phyloP scores from a whole-genome alignment of 2,888 invertebrate genomes.

The Eilema sororculum region DNA sequence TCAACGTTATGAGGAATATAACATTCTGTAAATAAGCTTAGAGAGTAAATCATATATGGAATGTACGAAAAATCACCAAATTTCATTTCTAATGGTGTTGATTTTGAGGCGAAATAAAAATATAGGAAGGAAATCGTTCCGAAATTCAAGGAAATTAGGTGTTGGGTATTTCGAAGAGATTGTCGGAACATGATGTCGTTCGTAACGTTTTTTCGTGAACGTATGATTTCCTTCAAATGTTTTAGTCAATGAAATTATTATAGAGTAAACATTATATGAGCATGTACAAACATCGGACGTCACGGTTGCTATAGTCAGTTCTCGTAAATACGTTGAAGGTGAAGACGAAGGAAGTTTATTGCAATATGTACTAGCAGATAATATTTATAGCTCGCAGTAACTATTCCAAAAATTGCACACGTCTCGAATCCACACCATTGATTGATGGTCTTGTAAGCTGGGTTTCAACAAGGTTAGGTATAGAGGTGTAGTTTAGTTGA shows the following conservation, averaged over 20 bases:
- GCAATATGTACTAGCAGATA: slow-evolving; percentile 73
- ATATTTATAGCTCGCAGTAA: slow-evolving; percentile 81
- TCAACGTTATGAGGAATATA: slow-evolving; percentile 26
- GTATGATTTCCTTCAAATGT: slow-evolving; percentile 64
- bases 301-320: slow-evolving; percentile 75
- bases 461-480: slow-evolving; percentile 45
- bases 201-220: slow-evolving; percentile 38
- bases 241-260: slow-evolving; percentile 82
- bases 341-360: slow-evolving; percentile 81
- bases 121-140: slow-evolving; percentile 43
- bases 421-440: slow-evolving; percentile 57
- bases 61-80: slow-evolving; percentile 40
- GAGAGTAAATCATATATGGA: no score
- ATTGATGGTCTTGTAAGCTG: slow-evolving; percentile 50
- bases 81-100: slow-evolving; percentile 45
- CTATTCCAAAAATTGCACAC: slow-evolving; percentile 77
- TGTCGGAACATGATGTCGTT: slow-evolving; percentile 36
- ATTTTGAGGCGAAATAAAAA: slow-evolving; percentile 17
- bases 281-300: slow-evolving; percentile 75
- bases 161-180: slow-evolving; percentile 40
- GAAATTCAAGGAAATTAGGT: slow-evolving; percentile 44
- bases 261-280: slow-evolving; percentile 78
- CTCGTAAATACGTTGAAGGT: slow-evolving; percentile 71
- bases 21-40: slow-evolving; percentile 37
- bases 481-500: slow-evolving; percentile 42